Base-by-base conservation (phyloP, 1,140 invertebrate genomes). In the Drosophila busckii region DNA sequence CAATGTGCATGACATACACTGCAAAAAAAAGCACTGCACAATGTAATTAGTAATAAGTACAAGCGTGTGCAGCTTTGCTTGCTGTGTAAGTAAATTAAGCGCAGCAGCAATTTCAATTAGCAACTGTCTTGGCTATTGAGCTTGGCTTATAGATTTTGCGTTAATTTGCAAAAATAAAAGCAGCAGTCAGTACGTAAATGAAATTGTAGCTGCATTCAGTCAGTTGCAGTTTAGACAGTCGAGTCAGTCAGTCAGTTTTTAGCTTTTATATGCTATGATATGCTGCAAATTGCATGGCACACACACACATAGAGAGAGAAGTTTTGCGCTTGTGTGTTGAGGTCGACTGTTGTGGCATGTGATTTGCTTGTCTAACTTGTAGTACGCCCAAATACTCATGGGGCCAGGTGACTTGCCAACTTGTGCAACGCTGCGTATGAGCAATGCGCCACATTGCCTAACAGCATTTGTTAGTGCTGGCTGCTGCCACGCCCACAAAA, bases 341-440 rank as follows among this genome's bases (percentile, higher is more conserved):
- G 58, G 48, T 78, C 52, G 49, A 55, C 25, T 38, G 37, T 41
- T 59, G 45, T 80, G 63, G 53, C 58, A 71, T 69, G 68, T 82
- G 75, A 82, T 82, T 75, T 82, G 69, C 61, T 73, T 82, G 65
- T 82, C 75, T 67, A 58, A 58, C 58, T 53, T 64, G 67, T 54
- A 37, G 46, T 53, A 32, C 34, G 32, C 44, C 53, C 41, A n/a
- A n/a, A n/a, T 20, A 49, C 45, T 55, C 50, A 53, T 64, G 50
- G 44, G 53, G 64, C 34, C 52, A 28, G 40, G 45, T 31, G 66
- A 32, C 46, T 76, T 61, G 32, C 32, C 34, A 76, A 71, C 37
- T 63, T 80, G 75, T 53, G 55, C 75, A 66, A 82, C 53, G 49
- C 54, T 75, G 75, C 75, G 75, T 82, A 82, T 82, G 69, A 66